phyloP scores from a whole-genome alignment of 2,888 invertebrate species.

The Cephonodes hylas region DNA sequence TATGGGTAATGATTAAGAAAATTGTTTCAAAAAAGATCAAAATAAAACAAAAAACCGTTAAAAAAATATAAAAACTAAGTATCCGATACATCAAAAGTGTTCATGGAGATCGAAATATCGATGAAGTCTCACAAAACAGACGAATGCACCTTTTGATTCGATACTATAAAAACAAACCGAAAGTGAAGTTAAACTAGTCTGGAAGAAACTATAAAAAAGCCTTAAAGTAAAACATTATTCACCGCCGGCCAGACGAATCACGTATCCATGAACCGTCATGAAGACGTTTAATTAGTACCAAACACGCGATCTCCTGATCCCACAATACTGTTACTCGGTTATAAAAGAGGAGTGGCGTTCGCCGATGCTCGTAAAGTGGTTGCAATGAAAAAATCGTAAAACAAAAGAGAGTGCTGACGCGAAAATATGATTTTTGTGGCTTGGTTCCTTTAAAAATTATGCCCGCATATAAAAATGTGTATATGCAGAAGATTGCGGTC shows the following conservation, averaged over 20 bases:
- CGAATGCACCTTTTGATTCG: neutral
- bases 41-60: neutral
- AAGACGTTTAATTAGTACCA: conserved; percentile 72
- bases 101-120: neutral
- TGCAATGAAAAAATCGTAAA: conserved; percentile 75
- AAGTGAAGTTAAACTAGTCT: conserved; percentile 29
- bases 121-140: conserved; percentile 6
- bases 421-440: conserved; percentile 68
- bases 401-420: conserved; percentile 58
- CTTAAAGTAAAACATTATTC: conserved; percentile 54
- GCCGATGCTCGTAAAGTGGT: conserved; percentile 67
- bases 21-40: neutral
- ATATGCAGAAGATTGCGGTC: conserved; percentile 13
- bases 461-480: conserved; percentile 35
- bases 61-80: neutral
- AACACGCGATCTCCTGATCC: conserved; percentile 68
- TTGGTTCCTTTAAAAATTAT: conserved; percentile 43
- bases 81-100: neutral
- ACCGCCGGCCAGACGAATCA: conserved; percentile 58
- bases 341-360: conserved; percentile 65
- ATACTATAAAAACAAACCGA: conserved; percentile 16
- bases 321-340: conserved; percentile 54
- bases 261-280: conserved; percentile 51
- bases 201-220: conserved; percentile 40
- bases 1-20: neutral